Base-by-base conservation (phyloP, 2,113 vertebrate species). In the Melanerpes aurifrons region DNA sequence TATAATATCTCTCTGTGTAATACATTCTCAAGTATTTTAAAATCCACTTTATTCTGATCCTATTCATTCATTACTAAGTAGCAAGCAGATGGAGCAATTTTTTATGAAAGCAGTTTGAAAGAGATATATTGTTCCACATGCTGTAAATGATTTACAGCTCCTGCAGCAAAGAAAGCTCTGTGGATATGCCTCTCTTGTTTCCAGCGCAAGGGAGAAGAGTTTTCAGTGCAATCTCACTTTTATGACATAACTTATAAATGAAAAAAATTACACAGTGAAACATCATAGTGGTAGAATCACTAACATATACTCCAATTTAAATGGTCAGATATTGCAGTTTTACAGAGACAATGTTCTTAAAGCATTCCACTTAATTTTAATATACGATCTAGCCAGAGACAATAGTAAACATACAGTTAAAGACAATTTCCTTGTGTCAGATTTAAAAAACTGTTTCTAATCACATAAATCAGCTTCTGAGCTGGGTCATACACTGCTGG, bases 1-100 rank as follows among this genome's bases (percentile, higher is more conserved):
- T 81, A 85, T 43, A 89, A 95, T 95, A 78, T 85, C 47, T 89
- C 92, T 74, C 54, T 81, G 48, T 94, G 71, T 90, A 93, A 95
- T 88, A 73, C 75, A 83, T 78, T 95, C 90, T 79, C 47, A 77
- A 89, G 94, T 94, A 87, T 92, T 97, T 96, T 81, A 92, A 93
- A 92, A 97, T 93, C 76, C 54, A 89, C 97, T 97, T 97, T 94
- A 93, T 90, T 94, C 75, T 92, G 93, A 91, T 97, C 87, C 70
- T 6, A 4, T 73, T 97, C 97, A 96, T 97, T 97, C 97, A 97
- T 97, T 92, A 92, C 79, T 37, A 69, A 91, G 53, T 75, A 87
- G 87, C 68, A 96, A 96, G 96, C 95, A 97, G 95, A 97, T 96
- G 95, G 97, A 95, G 68, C 83, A 67, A 72, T 97, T 97, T 97